Conservation (phyloP, 2,888 invertebrate species). For the Nephrocerus scutellatus region DNA sequence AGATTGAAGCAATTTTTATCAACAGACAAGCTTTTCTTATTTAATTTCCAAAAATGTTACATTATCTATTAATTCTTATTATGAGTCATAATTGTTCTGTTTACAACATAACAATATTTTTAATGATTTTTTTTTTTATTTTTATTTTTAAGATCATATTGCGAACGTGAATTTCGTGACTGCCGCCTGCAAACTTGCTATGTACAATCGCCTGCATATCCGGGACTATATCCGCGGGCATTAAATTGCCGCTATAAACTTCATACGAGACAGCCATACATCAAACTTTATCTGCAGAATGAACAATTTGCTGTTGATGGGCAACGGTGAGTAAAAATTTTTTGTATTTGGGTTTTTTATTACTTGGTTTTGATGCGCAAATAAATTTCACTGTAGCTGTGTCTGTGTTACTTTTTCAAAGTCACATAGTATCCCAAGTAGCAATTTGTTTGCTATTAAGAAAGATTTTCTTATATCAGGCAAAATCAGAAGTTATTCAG, state of each 20-base stretch:
- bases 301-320: constrained; percentile 92
- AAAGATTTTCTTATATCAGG: no score
- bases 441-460: no score
- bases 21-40: no score
- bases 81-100: no score
- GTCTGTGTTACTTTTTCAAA: not conserved
- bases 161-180: constrained; percentile 80
- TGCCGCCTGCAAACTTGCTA: constrained; percentile 87
- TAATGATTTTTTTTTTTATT: constrained; percentile 7
- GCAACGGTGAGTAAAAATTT: constrained; percentile 58
- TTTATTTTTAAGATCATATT: constrained; percentile 62
- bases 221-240: constrained; percentile 85
- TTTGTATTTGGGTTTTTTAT: no score
- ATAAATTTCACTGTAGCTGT: not conserved
- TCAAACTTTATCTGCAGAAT: constrained; percentile 85
- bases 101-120: not conserved
- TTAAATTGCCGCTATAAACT: constrained; percentile 86
- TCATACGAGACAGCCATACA: constrained; percentile 81
- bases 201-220: constrained; percentile 88
- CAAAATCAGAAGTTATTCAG: no score
- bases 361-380: no score
- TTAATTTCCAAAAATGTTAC: no score
- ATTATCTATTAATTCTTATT: no score
- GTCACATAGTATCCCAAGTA: no score
- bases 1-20: no score